Percentiles rank a stretch among this genome's conserved stretches.
These are phyloP conservation scores for Varroa destructor DNA, from an alignment of 1,140 invertebrate species.

Conservation along the genomic window DNA sequence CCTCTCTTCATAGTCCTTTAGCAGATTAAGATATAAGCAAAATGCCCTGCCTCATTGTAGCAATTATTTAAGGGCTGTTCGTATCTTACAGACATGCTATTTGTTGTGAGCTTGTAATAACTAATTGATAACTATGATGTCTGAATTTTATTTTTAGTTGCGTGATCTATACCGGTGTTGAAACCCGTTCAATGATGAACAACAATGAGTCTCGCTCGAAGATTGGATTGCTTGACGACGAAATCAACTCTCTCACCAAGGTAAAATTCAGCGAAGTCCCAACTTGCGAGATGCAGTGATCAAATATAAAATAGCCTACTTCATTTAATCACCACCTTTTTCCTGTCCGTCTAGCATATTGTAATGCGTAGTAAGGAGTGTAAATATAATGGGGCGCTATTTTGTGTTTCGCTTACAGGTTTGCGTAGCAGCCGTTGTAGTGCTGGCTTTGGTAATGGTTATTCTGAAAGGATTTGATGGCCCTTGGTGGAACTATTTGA, in stretches of 20 bases:
- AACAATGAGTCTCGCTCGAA: constrained; percentile 87
- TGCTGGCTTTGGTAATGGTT: constrained; percentile 86
- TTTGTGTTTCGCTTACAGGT: constrained; percentile 41
- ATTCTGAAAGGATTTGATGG: constrained; percentile 80
- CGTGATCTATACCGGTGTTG: constrained; percentile 89
- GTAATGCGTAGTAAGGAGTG: not conserved
- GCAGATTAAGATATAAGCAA: no score
- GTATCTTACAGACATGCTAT: no score
- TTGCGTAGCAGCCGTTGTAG: constrained; percentile 78
- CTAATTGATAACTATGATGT: not conserved
- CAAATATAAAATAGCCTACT: not conserved
- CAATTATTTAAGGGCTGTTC: no score
- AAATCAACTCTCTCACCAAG: constrained; percentile 90
- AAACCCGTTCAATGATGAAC: constrained; percentile 96
- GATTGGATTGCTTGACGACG: constrained; percentile 82
- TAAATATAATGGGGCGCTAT: constrained; percentile 36
- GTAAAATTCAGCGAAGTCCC: constrained; percentile 38
- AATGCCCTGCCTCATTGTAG: no score
- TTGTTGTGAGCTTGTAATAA: no score
- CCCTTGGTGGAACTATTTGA: constrained; percentile 91
- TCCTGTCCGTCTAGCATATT: no score
- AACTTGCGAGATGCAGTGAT: not conserved
- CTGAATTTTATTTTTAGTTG: not conserved
- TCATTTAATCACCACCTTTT: no score
- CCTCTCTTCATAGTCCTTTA: no score